Conservation (phyloP, 2,797 vertebrate genomes). For the Cheracebus regulus region DNA sequence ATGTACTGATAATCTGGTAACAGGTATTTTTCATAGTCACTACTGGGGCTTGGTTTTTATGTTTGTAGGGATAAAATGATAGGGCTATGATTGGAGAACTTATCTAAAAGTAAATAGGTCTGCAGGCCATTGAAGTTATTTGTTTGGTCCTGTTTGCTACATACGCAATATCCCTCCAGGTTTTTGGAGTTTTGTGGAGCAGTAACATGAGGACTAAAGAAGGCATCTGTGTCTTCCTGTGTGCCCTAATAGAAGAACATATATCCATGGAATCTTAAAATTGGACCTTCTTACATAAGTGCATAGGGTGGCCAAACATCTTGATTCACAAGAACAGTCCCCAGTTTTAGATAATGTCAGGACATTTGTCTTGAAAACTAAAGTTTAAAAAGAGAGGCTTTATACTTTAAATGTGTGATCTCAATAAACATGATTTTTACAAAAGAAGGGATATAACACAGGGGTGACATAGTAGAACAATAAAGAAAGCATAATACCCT, state of each 20-base stretch:
- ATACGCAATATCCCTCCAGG: background rate
- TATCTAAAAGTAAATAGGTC: background rate
- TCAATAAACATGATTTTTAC: background rate
- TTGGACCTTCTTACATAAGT: background rate
- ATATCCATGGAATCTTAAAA: background rate
- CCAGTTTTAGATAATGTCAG: background rate
- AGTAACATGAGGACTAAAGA: background rate
- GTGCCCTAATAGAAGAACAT: background rate
- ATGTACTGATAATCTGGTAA: background rate
- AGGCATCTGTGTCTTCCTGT: background rate
- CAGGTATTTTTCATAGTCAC: background rate
- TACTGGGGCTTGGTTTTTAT: background rate
- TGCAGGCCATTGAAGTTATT: background rate
- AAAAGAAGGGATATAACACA: background rate
- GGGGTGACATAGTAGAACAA: background rate
- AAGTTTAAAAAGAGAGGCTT: background rate
- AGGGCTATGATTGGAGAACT: background rate
- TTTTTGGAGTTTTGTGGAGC: background rate
- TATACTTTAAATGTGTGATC: background rate
- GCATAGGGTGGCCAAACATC: background rate
- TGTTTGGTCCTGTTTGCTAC: background rate
- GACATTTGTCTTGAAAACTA: background rate
- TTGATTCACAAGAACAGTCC: background rate
- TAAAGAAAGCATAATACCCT: constrained; percentile 7
- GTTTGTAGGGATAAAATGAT: background rate